Percentiles rank a stretch among this genome's conserved stretches.
Evolutionary conservation across 2,797 vertebrate genomes (phyloP).

Genomic region (Accipiter minullus): DNA sequence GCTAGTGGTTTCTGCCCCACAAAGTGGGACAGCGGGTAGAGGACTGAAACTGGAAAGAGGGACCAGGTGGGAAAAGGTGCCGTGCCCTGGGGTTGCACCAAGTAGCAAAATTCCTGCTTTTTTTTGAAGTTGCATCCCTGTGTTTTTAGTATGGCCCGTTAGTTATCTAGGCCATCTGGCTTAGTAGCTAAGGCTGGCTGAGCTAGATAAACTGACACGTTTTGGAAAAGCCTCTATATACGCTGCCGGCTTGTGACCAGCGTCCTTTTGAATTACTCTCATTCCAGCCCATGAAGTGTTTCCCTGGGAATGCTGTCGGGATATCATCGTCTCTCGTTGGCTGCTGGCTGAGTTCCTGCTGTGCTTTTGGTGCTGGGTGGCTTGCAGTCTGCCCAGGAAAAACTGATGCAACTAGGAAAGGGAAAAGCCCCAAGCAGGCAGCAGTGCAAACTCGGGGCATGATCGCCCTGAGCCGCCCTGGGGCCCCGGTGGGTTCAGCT

Average conservation of each 20-base stretch:
- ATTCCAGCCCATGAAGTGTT: conserved; percentile 40
- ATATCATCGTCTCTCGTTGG: not conserved
- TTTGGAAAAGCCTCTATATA: not conserved
- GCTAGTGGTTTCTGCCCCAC: not conserved
- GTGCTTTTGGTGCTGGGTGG: not conserved
- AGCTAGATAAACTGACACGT: conserved; percentile 30
- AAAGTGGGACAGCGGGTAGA: not conserved
- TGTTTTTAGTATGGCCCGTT: not conserved
- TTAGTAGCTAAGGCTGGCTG: not conserved
- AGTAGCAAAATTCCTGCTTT: not conserved
- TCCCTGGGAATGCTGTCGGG: conserved; percentile 7
- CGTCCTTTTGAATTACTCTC: conserved; percentile 16
- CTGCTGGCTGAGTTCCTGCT: not conserved
- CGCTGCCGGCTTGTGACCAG: not conserved
- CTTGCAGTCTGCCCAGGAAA: not conserved
- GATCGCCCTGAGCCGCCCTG: fast-evolving
- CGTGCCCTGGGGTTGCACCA: not conserved
- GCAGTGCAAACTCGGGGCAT: not conserved
- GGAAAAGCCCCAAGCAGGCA: not conserved
- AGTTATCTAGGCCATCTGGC: conserved; percentile 20
- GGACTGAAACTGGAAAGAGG: not conserved
- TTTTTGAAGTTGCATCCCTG: not conserved
- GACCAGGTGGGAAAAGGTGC: not conserved
- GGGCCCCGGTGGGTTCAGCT: not conserved
- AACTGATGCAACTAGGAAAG: not conserved